phyloP scores from a whole-genome alignment of 2,888 invertebrate genomes.

The Lepidochitona cinerea region DNA sequence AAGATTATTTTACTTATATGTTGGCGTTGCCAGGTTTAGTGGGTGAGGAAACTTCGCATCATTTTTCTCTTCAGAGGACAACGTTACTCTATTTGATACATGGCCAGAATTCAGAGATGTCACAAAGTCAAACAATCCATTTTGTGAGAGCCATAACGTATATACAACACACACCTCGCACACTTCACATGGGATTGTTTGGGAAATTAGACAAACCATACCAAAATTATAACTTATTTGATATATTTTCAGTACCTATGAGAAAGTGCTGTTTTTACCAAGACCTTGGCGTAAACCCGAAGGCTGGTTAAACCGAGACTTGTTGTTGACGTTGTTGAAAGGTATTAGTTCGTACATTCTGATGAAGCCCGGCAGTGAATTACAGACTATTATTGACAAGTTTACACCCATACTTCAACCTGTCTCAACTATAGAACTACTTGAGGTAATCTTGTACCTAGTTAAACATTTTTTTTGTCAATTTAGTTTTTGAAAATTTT shows the following conservation, averaged over 20 bases:
- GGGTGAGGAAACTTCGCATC: no score
- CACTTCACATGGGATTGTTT: no score
- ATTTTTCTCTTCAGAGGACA: no score
- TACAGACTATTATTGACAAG: slow-evolving; percentile 75
- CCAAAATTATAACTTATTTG: not conserved
- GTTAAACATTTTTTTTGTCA: no score
- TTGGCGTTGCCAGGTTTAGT: no score
- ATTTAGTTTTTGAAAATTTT: no score
- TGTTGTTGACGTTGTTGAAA: slow-evolving; percentile 80
- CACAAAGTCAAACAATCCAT: no score
- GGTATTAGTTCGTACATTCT: slow-evolving; percentile 79
- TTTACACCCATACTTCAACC: slow-evolving; percentile 80
- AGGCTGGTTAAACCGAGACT: slow-evolving; percentile 79
- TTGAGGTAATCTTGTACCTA: slow-evolving; percentile 79
- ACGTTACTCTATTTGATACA: no score
- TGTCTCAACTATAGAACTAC: slow-evolving; percentile 76
- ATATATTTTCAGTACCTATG: slow-evolving; percentile 44
- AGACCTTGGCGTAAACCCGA: slow-evolving; percentile 84
- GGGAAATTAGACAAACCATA: not conserved
- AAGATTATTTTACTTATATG: no score
- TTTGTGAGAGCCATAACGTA: no score
- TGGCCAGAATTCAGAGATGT: no score
- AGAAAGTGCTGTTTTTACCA: slow-evolving; percentile 59
- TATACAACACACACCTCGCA: no score
- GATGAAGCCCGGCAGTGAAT: slow-evolving; percentile 76